These are phyloP conservation scores for Scaptomyza graminum DNA, from an alignment of 1,140 invertebrate genomes.

Conservation along the genomic window DNA sequence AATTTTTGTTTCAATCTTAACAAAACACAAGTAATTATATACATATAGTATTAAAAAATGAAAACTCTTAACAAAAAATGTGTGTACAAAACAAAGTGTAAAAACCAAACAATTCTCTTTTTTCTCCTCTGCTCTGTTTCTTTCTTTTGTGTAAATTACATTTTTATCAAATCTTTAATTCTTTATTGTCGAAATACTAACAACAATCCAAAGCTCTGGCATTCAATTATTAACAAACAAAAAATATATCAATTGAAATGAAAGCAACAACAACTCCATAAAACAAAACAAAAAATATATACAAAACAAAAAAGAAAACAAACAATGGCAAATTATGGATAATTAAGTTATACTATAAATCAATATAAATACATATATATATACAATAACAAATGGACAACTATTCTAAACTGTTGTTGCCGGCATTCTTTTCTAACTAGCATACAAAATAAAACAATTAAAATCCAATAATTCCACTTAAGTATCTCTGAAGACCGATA, in stretches of 20 bases:
- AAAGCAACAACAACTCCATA: constrained; percentile 62
- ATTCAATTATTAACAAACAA: constrained; percentile 74
- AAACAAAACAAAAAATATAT: constrained; percentile 33
- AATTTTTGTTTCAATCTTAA: constrained; percentile 21
- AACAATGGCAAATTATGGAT: constrained; percentile 63
- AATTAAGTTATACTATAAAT: constrained; percentile 65
- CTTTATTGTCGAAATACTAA: constrained; percentile 64
- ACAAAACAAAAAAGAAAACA: constrained; percentile 39
- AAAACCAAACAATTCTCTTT: constrained; percentile 79
- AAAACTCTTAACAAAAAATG: constrained; percentile 60
- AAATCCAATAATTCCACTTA: constrained; percentile 34
- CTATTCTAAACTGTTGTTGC: constrained; percentile 41
- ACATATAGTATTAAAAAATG: constrained; percentile 13
- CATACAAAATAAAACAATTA: constrained; percentile 43
- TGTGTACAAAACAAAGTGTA: constrained; percentile 78
- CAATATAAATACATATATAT: constrained; percentile 25
- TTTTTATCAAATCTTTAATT: constrained; percentile 72
- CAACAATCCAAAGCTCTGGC: constrained; percentile 71
- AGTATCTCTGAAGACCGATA: constrained; percentile 38
- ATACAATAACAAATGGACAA: constrained; percentile 30
- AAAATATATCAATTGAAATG: constrained; percentile 60
- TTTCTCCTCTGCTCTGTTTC: constrained; percentile 82
- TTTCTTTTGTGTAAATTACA: constrained; percentile 78
- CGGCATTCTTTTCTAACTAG: constrained; percentile 52
- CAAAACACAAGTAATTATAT: constrained; percentile 8